Base-by-base conservation (phyloP, 1,140 invertebrate genomes). In the Meloidogyne hapla region DNA sequence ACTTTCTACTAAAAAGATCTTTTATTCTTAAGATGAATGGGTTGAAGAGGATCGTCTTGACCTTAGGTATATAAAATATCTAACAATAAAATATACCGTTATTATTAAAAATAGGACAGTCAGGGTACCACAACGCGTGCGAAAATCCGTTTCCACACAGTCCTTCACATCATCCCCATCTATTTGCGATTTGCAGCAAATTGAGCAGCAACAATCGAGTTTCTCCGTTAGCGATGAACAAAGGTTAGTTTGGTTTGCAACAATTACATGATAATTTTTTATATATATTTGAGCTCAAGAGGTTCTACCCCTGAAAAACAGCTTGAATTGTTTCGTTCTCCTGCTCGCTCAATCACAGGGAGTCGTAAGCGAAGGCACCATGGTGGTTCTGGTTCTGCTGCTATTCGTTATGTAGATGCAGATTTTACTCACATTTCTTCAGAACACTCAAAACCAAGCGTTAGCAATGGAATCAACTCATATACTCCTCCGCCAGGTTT, bases 31-130 rank as follows among this genome's bases (percentile, higher is more conserved):
- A n/a, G n/a, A 82, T 33, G 83, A 82, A 28, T 82, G 81, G 81
- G 75, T 84, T 42, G 76, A 21, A 1, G 81, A 84, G 42, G 68
- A 74, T 21, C 45, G 42, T 23, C 40, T 82, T 13, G 81, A 82
- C 40, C 26, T 81, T 21, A 42, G 40, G 40, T 42, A 13, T 42
- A 15, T 12, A 33, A 33, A 33, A 33, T 42, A 2, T 15, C n/a
- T 42, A 42, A 13, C 40, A 42, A 38, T 42, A 13, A 15, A 9
- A 42, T 12, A 42, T 42, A 42, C 12, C 12, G 13, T 42, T 42
- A 12, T 42, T 15, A 42, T 15, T 2, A 13, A 42, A 13, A 10
- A 10, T 21, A 80, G n/a, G 10, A 63, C 65, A 10, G 79, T 80
- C 12, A 40, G 67, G n/a, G 45, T 81, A 18, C 79, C 79, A 15